A percentile compares a stretch with the other conserved stretches of the same genome.
phyloP scores from a whole-genome alignment of 2,888 invertebrate genomes.

The Chymomyza caudatula region DNA sequence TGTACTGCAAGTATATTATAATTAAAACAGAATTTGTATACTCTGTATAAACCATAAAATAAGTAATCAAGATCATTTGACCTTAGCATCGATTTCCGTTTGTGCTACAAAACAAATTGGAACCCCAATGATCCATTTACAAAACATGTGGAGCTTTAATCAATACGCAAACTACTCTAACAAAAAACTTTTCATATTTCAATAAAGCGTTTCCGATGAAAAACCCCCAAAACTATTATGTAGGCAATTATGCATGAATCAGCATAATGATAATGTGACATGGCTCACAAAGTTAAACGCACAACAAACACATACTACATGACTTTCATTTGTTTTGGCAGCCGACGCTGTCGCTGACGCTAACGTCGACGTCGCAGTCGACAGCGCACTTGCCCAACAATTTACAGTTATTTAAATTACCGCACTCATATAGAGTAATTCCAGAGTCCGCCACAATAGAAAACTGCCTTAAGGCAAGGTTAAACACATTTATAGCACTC shows the following conservation, averaged over 20 bases:
- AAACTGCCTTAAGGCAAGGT: conserved; percentile 38
- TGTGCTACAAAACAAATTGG: not conserved
- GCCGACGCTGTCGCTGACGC: not conserved
- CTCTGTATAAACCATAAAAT: not conserved
- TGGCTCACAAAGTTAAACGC: not conserved
- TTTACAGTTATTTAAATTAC: conserved; percentile 9
- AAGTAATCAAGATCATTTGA: not conserved
- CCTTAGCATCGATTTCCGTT: not conserved
- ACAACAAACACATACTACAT: not conserved
- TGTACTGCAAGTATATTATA: not conserved
- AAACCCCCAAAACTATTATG: not conserved
- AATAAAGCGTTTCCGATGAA: not conserved
- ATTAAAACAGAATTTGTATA: not conserved
- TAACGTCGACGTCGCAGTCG: not conserved
- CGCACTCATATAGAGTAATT: conserved; percentile 4
- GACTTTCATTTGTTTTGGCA: too few species aligned
- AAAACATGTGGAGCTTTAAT: not conserved
- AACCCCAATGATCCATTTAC: not conserved
- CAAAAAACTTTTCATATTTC: not conserved
- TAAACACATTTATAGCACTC: conserved; percentile 25
- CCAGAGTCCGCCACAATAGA: not conserved
- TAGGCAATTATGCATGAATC: conserved; percentile 15
- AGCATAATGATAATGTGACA: conserved; percentile 5
- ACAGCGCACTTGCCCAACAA: conserved; percentile 4
- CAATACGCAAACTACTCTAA: not conserved